Base-by-base conservation (phyloP, 1,140 invertebrate genomes). In the Drosophila athabasca region DNA sequence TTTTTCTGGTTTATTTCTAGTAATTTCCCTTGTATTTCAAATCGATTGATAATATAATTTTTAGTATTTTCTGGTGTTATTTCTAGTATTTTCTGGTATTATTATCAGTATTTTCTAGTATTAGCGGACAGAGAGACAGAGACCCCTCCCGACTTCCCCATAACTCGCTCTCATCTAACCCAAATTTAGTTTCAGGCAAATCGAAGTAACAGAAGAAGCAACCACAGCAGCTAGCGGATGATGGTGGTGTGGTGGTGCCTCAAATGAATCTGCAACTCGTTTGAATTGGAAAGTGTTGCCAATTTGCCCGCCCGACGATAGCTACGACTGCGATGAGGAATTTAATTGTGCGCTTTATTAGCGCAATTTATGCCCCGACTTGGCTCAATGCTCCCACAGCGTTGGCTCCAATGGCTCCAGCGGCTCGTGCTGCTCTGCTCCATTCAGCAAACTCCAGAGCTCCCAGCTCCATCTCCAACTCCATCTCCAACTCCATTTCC, bases 331-430 rank as follows among this genome's bases (percentile, higher is more conserved):
- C 64, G 51, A 50, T 68, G 66, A 44, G 49, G 59, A 76, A 59
- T 79, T 87, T 83, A 85, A 87, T 87, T 85, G 78, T 87, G 78
- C 79, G 83, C 83, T 88, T 87, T 87, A 87, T 88, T 77, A 83
- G 79, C 83, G 83, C 83, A 87, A 88, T 87, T 87, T 88, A 87
- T 85, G 78, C 64, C 46, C 64, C 67, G 43, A 59, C 59, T 82
- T 78, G 79, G 78, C 75, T 66, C 71, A 66, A 74, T 66, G 71
- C 71, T 75, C 70, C 70, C 70, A 57, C 48, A 64, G 62, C 24
- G 44, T 50, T 50, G 65, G 45, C 35, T 4, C 0, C 24, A 5
- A 4, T 3, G 24, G 24, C 24, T 26, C 57, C 43, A 31, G 31
- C 43, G 61, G 60, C 71, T 58, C 72, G 66, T 70, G 51, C 72